Evolutionary conservation across 2,888 invertebrate species (phyloP), one percentile per base, ranked within the genome.

Genomic region (Micoletzkya japonica): DNA sequence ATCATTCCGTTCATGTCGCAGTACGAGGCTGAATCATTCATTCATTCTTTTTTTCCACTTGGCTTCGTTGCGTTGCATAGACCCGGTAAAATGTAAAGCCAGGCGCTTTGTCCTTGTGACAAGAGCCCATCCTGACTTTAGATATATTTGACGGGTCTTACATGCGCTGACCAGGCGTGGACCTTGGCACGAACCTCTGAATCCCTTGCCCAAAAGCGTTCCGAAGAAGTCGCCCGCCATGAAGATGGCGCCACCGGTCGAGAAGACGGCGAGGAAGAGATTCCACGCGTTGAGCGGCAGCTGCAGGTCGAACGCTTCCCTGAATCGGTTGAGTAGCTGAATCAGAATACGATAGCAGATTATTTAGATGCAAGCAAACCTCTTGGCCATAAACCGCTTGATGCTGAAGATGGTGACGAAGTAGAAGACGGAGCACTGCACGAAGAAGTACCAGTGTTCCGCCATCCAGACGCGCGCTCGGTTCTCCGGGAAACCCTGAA

Each of bases 351-450:
- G 28, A 2, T n/a, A 0, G 2, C 6, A 36, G 14, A 26, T 36
- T 4, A 32, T 32, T n/a, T 30, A 63, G 6, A n/a, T 14, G 10
- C 20, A 7, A 26, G 28, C 24, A 1, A 7, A 59, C 49, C 77
- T 71, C 59, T 82, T 79, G 20, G 70, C 67, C 84, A 84, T 84
- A 64, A 76, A 67, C 28, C 74, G 75, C 68, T 84, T 81, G 70
- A 83, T 73, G 57, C 75, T 70, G 72, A 84, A 84, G 72, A 84
- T 82, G 61, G 76, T 77, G 36, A 82, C 78, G 34, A 84, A 74
- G 61, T 84, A 84, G 54, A 73, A 76, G 64, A 82, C 74, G 1
- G 82, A 80, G 1, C n/a, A 24, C 68, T 68, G 58, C 6, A 37
- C n/a, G 1, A 44, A 50, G 58, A 68, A 68, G 50, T 58, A 68